Conservation (phyloP, 2,888 invertebrate species). For the Scaptomyza polygonia region DNA sequence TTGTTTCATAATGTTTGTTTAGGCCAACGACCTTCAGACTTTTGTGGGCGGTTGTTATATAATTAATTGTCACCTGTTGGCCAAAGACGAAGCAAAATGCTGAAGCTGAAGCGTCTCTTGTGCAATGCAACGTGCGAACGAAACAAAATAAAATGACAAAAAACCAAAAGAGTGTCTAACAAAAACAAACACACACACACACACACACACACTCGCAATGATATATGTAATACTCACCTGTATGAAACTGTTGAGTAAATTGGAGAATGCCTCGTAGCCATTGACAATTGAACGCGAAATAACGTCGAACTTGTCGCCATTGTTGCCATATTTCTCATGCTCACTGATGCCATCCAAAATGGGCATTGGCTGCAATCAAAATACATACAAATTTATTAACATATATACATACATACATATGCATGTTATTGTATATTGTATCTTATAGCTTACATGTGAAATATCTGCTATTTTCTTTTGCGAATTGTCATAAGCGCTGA, state of each 20-base stretch:
- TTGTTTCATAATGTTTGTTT: neutral
- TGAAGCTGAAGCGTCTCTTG: slow-evolving; percentile 19
- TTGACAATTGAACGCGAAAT: slow-evolving; percentile 88
- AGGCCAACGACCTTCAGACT: slow-evolving; percentile 28
- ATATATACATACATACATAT: too few relatives aligned
- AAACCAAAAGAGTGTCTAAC: slow-evolving; percentile 11
- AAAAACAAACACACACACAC: slow-evolving; percentile 3
- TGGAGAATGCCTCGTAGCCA: slow-evolving; percentile 88
- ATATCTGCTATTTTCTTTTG: slow-evolving; percentile 79
- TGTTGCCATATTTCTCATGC: slow-evolving; percentile 92
- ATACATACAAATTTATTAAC: too few relatives aligned
- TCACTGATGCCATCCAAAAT: slow-evolving; percentile 91
- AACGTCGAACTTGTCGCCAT: slow-evolving; percentile 87
- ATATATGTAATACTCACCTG: slow-evolving; percentile 85
- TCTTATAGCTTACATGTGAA: slow-evolving; percentile 64
- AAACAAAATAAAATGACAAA: slow-evolving; percentile 13
- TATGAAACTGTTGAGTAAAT: slow-evolving; percentile 87
- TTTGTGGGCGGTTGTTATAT: neutral
- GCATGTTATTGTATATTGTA: too few relatives aligned
- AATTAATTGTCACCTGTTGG: slow-evolving; percentile 27
- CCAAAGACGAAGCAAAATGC: neutral
- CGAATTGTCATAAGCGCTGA: slow-evolving; percentile 80
- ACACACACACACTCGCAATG: slow-evolving; percentile 79
- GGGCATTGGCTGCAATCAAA: slow-evolving; percentile 86
- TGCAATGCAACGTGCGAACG: slow-evolving; percentile 48